These are phyloP conservation scores for Halichoerus grypus DNA, from an alignment of 2,113 vertebrate species.

Conservation along the genomic window DNA sequence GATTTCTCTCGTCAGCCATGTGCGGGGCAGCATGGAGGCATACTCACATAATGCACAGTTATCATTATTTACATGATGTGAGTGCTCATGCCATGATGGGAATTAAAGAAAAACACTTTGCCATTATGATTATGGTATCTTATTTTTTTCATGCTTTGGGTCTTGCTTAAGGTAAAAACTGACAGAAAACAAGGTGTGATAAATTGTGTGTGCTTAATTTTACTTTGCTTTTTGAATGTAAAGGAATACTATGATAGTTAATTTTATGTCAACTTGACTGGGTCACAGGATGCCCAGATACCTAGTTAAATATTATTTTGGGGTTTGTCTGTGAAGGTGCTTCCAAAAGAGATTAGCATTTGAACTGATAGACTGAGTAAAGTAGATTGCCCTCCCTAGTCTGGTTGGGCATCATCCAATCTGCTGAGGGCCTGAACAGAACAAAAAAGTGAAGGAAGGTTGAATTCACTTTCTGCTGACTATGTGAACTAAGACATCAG, in stretches of 20 bases:
- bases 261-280: not conserved
- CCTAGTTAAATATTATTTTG: not conserved
- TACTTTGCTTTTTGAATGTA: not conserved
- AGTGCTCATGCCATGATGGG: not conserved
- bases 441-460: not conserved
- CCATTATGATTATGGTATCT: not conserved
- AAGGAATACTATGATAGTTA: not conserved
- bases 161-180: not conserved
- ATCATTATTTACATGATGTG: not conserved
- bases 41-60: fast-evolving
- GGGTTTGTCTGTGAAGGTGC: not conserved
- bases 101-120: not conserved
- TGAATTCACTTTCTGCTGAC: not conserved
- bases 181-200: not conserved
- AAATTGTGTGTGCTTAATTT: not conserved
- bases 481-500: not conserved
- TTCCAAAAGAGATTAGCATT: not conserved
- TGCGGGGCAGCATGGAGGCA: not conserved
- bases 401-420: not conserved
- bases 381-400: not conserved
- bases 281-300: not conserved
- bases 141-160: not conserved
- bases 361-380: not conserved
- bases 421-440: not conserved
- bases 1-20: not conserved